phyloP scores from a whole-genome alignment of 2,888 invertebrate genomes.

The Epiblema foenella region DNA sequence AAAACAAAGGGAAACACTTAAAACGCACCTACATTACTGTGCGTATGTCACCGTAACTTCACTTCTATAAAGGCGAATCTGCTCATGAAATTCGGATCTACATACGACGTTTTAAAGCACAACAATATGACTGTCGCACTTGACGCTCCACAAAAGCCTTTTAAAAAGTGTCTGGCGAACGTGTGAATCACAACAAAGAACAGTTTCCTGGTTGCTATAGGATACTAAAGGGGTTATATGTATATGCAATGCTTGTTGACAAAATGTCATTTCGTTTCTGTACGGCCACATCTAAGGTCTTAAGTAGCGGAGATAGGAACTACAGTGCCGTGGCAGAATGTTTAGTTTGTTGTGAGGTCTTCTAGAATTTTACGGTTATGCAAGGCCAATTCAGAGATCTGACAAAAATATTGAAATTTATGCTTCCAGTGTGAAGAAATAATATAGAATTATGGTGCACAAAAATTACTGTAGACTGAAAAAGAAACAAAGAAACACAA shows the following conservation, averaged over 20 bases:
- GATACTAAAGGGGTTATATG: constrained; percentile 21
- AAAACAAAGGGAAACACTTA: constrained; percentile 47
- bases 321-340: background rate
- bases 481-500: no score
- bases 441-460: no score
- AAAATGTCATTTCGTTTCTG: constrained; percentile 2
- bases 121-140: constrained; percentile 62
- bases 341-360: background rate
- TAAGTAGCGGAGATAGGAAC: constrained; percentile 3
- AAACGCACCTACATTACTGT: constrained; percentile 39
- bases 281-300: background rate
- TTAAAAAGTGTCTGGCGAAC: constrained; percentile 76
- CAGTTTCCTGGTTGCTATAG: constrained; percentile 50
- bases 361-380: constrained; percentile 16
- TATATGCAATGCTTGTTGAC: constrained; percentile 18
- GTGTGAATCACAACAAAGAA: constrained; percentile 73
- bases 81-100: background rate
- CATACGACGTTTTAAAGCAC: background rate
- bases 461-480: no score
- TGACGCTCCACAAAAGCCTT: constrained; percentile 73
- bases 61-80: constrained; percentile 2
- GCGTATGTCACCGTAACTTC: constrained; percentile 11
- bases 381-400: no score
- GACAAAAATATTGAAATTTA: no score
- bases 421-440: no score